These are phyloP conservation scores for Lepisosteus osseus DNA, from an alignment of 2,113 vertebrate genomes.

Conservation along the genomic window DNA sequence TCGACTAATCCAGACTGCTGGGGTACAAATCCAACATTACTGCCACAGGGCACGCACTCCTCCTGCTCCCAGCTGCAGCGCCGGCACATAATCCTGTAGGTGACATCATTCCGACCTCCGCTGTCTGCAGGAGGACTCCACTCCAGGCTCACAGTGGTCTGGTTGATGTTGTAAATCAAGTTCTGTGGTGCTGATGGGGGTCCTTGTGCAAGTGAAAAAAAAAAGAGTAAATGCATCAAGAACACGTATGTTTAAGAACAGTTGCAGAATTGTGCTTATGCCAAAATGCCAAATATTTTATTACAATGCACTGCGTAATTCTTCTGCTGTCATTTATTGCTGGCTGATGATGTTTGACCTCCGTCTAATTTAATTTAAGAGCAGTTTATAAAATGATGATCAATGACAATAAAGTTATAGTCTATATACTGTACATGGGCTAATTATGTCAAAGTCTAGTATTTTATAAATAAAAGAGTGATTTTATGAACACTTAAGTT, in stretches of 20 bases:
- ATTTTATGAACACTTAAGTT: too few relatives aligned
- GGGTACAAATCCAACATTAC: constrained; percentile 86
- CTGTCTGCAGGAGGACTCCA: constrained; percentile 93
- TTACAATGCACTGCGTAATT: too few relatives aligned
- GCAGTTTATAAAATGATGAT: too few relatives aligned
- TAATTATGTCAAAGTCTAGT: too few relatives aligned
- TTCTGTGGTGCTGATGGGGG: constrained; percentile 97
- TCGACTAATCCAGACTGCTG: constrained; percentile 90
- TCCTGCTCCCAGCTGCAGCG: constrained; percentile 95
- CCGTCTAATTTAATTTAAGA: too few relatives aligned
- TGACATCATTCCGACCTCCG: constrained; percentile 90
- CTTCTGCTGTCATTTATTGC: too few relatives aligned
- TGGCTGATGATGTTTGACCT: too few relatives aligned
- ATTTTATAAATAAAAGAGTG: too few relatives aligned
- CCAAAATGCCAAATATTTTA: too few relatives aligned
- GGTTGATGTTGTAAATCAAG: constrained; percentile 98
- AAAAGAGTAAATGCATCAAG: constrained; percentile 41
- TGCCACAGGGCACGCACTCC: constrained; percentile 88
- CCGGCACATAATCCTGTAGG: constrained; percentile 88
- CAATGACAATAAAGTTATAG: too few relatives aligned
- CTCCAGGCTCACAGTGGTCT: constrained; percentile 92
- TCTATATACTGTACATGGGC: too few relatives aligned
- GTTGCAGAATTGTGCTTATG: too few relatives aligned
- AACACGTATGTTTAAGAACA: constrained; percentile 15
- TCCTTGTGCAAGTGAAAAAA: constrained; percentile 66